phyloP scores from a whole-genome alignment of 2,888 invertebrate species.

The Prenolepis imparis region DNA sequence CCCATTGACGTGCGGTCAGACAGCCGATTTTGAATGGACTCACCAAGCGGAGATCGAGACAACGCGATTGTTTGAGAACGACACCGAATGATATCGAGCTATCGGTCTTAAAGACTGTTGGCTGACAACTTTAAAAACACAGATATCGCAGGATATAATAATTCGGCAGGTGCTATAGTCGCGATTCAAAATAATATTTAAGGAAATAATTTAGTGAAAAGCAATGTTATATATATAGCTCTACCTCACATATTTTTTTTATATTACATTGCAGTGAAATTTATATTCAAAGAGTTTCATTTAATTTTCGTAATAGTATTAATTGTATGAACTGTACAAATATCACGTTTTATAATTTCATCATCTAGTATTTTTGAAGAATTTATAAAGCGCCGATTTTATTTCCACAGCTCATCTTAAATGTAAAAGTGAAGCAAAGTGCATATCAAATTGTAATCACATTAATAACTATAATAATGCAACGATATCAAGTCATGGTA shows the following conservation, averaged over 20 bases:
- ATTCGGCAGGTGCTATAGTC: slow-evolving; percentile 28
- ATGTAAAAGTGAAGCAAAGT: not conserved
- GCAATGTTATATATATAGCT: not conserved
- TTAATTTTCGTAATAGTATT: not conserved
- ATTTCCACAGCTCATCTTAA: not conserved
- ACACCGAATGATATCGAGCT: slow-evolving; percentile 19
- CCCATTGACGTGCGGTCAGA: slow-evolving; percentile 52
- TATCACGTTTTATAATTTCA: not conserved
- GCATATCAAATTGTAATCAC: not conserved
- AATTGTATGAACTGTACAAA: not conserved
- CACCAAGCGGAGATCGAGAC: slow-evolving; percentile 39
- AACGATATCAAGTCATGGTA: not conserved
- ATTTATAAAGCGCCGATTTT: not conserved
- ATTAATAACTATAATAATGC: not conserved
- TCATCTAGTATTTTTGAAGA: not conserved
- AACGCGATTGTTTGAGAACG: slow-evolving; percentile 45
- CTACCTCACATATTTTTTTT: not conserved
- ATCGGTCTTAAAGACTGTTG: slow-evolving; percentile 27
- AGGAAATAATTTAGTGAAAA: not conserved
- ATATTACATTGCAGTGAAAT: not conserved
- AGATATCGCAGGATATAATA: slow-evolving; percentile 36
- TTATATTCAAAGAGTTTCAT: not conserved
- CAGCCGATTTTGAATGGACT: slow-evolving; percentile 49
- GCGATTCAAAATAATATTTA: not conserved
- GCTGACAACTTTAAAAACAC: slow-evolving; percentile 48